These are phyloP conservation scores for Trachurus trachurus DNA, from an alignment of 2,797 vertebrate species.

Conservation along the genomic window DNA sequence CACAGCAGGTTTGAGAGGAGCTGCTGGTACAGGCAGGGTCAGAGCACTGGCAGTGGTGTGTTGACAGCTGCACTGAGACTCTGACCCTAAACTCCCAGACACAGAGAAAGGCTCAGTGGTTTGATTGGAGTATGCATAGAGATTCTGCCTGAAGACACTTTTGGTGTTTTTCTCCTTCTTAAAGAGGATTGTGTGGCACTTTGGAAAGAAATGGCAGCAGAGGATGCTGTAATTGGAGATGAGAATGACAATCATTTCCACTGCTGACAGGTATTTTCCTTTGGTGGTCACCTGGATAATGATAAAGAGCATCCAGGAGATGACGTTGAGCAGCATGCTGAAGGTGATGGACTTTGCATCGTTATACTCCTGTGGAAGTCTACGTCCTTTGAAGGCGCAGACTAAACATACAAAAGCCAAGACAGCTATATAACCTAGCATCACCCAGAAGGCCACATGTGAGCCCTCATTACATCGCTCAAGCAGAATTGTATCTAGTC, in stretches of 20 bases:
- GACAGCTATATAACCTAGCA: slow-evolving; percentile 89
- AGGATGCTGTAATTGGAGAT: slow-evolving; percentile 93
- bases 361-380: slow-evolving; percentile 92
- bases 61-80: neutral
- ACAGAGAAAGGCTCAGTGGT: slow-evolving; percentile 30
- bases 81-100: slow-evolving; percentile 3
- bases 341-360: slow-evolving; percentile 95
- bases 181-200: slow-evolving; percentile 92
- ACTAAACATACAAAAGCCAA: slow-evolving; percentile 90
- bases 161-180: slow-evolving; percentile 91
- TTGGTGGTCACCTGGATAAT: slow-evolving; percentile 89
- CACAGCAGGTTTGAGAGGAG: neutral
- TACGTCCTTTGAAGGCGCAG: slow-evolving; percentile 92
- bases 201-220: slow-evolving; percentile 92
- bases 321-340: slow-evolving; percentile 93
- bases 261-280: slow-evolving; percentile 90
- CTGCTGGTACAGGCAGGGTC: neutral
- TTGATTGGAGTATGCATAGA: slow-evolving; percentile 89
- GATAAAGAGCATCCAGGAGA: slow-evolving; percentile 92
- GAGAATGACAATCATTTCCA: slow-evolving; percentile 93
- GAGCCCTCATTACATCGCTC: slow-evolving; percentile 90
- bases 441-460: slow-evolving; percentile 86
- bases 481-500: slow-evolving; percentile 76
- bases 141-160: slow-evolving; percentile 88
- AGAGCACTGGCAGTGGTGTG: slow-evolving; percentile 2